Evolutionary conservation across 2,888 invertebrate genomes (phyloP).

Genomic region (Pomacea canaliculata): DNA sequence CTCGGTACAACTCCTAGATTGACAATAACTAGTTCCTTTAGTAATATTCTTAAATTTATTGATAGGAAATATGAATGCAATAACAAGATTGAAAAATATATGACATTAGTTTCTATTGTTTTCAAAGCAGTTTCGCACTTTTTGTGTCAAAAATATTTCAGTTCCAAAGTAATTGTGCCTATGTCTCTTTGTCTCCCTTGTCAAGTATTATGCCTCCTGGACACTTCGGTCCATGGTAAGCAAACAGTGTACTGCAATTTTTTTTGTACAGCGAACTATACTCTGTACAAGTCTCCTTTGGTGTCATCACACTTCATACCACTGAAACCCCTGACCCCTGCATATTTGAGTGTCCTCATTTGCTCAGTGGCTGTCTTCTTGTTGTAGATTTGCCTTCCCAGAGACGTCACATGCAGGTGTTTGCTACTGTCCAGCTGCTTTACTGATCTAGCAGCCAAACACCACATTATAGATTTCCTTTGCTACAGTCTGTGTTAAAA

Average conservation of each 20-base stretch:
- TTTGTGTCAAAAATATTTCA: too few relatives aligned
- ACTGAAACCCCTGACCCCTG: constrained; percentile 17
- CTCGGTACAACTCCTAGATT: too few relatives aligned
- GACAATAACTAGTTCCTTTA: too few relatives aligned
- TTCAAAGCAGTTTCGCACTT: too few relatives aligned
- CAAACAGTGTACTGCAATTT: constrained; percentile 15
- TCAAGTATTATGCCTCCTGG: constrained; percentile 39
- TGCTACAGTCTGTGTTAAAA: constrained; percentile 2
- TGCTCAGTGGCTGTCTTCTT: constrained; percentile 8
- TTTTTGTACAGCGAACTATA: too few relatives aligned
- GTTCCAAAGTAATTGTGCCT: too few relatives aligned
- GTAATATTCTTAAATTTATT: too few relatives aligned
- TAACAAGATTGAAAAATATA: too few relatives aligned
- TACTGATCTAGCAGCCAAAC: background rate
- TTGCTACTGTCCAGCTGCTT: background rate
- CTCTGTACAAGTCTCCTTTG: too few relatives aligned
- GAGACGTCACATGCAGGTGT: background rate
- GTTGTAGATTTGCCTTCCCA: background rate
- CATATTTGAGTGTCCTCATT: constrained; percentile 19
- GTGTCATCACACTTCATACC: too few relatives aligned
- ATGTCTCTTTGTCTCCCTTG: background rate
- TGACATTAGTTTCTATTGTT: too few relatives aligned
- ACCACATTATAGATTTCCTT: background rate
- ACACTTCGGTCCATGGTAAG: constrained; percentile 39
- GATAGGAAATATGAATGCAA: too few relatives aligned